Percentiles rank a stretch among this genome's conserved stretches.
Evolutionary conservation across 2,888 invertebrate species (phyloP).

Genomic region (Clusia tigrina): DNA sequence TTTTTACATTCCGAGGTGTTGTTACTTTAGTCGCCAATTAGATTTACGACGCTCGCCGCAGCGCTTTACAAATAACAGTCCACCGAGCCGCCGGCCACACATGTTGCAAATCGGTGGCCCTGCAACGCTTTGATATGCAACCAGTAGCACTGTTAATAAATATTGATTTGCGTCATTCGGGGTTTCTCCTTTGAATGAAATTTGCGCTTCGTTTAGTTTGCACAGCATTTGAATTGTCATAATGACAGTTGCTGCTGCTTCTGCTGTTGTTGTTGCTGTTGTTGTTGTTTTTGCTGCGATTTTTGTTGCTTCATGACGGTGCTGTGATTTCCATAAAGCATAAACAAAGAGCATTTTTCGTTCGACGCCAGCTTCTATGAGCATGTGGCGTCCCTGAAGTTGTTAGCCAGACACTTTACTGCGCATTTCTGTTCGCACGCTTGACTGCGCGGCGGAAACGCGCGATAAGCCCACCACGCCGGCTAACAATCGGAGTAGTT

Average conservation of each 20-base stretch:
- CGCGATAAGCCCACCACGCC: slow-evolving; percentile 13
- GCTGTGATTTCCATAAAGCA: too few relatives aligned
- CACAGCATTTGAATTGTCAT: slow-evolving; percentile 1
- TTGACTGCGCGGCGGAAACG: slow-evolving; percentile 29
- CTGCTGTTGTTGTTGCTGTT: too few relatives aligned
- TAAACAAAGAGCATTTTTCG: background rate
- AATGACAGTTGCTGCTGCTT: slow-evolving; percentile 2
- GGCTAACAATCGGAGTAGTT: slow-evolving; percentile 10
- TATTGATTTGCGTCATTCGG: background rate
- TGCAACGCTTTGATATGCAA: background rate
- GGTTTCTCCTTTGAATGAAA: background rate
- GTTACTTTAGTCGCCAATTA: background rate
- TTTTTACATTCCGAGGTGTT: background rate
- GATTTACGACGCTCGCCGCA: background rate
- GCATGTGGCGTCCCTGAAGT: background rate
- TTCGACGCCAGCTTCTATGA: background rate
- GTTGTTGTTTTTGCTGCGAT: too few relatives aligned
- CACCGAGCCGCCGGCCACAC: background rate
- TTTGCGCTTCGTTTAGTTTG: background rate
- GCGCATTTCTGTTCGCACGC: slow-evolving; percentile 11
- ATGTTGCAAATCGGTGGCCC: background rate
- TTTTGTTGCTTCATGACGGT: background rate
- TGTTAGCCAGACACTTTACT: background rate
- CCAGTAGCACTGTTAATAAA: background rate
- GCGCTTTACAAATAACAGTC: background rate